phyloP scores from a whole-genome alignment of 2,797 vertebrate species.

The Ctenosaura bakeri region DNA sequence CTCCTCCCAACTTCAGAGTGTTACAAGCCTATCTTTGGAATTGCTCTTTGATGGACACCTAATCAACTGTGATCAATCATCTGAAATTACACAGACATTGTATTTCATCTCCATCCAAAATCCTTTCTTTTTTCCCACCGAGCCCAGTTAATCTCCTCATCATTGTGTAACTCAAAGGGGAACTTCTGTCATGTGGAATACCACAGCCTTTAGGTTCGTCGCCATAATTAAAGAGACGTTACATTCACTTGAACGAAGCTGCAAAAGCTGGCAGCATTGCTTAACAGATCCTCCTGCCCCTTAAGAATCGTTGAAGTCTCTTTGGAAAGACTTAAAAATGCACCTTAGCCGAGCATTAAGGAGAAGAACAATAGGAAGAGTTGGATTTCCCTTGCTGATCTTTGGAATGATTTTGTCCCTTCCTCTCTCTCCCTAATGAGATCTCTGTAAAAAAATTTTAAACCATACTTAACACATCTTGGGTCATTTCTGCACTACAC shows the following conservation, averaged over 20 bases:
- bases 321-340: slow-evolving; percentile 32
- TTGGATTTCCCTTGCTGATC: neutral
- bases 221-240: slow-evolving; percentile 54
- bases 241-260: neutral
- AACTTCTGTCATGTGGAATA: slow-evolving; percentile 58
- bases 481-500: no score
- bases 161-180: slow-evolving; percentile 67
- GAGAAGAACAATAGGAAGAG: slow-evolving; percentile 28
- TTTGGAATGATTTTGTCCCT: neutral
- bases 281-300: neutral
- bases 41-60: slow-evolving; percentile 62
- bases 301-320: slow-evolving; percentile 33
- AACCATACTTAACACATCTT: no score
- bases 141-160: slow-evolving; percentile 68
- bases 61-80: slow-evolving; percentile 71
- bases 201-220: slow-evolving; percentile 48
- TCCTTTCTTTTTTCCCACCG: slow-evolving; percentile 50
- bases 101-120: slow-evolving; percentile 68
- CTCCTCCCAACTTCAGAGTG: slow-evolving; percentile 24
- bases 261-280: neutral
- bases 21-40: slow-evolving; percentile 53
- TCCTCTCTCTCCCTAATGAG: neutral
- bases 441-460: slow-evolving; percentile 6
- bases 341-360: slow-evolving; percentile 10
- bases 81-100: slow-evolving; percentile 60